Conservation (phyloP, 2,797 vertebrate species). For the Lerista edwardsae region DNA sequence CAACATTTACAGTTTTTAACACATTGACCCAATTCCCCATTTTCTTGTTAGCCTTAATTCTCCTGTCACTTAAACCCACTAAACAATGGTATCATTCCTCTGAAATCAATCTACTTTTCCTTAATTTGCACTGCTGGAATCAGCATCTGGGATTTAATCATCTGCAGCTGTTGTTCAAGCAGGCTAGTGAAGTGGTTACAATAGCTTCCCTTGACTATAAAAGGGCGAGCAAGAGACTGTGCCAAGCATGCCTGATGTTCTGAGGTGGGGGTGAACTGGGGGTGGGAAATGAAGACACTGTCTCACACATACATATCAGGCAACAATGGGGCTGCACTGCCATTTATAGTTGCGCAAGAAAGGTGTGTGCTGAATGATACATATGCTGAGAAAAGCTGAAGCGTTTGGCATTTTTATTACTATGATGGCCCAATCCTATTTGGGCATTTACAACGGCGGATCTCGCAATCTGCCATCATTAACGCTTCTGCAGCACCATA, state of each 20-base stretch:
- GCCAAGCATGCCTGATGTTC: background rate
- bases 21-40: slow-evolving; percentile 18
- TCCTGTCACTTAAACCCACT: slow-evolving; percentile 8
- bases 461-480: no score
- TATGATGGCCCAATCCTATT: background rate
- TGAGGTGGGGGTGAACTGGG: background rate
- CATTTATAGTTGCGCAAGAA: background rate
- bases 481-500: no score
- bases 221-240: background rate
- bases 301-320: background rate
- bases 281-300: background rate
- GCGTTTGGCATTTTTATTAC: background rate
- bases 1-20: slow-evolving; percentile 23
- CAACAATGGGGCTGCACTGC: background rate
- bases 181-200: slow-evolving; percentile 7
- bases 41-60: slow-evolving; percentile 27
- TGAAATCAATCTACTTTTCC: slow-evolving; percentile 30
- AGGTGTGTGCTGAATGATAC: background rate
- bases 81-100: slow-evolving; percentile 31
- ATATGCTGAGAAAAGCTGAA: background rate
- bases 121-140: slow-evolving; percentile 34
- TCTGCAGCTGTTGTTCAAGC: slow-evolving; percentile 37
- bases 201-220: slow-evolving; percentile 6
- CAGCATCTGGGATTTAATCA: slow-evolving; percentile 45
- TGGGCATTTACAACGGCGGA: no score